Base-by-base conservation (phyloP, 2,113 vertebrate genomes). In the Hemibagrus wyckioides region DNA sequence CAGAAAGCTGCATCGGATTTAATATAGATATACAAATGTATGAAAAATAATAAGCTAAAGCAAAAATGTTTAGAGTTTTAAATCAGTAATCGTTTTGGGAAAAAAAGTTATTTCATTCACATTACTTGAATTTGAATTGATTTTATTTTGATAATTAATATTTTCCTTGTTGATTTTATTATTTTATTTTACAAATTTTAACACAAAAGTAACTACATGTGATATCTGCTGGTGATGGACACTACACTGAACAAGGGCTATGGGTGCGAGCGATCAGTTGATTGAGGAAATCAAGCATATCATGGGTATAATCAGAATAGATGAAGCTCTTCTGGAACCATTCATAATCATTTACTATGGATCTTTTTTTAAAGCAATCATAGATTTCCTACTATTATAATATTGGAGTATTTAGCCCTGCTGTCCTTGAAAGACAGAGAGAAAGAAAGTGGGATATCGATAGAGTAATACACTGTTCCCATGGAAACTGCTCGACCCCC, bases 401-500 rank as follows among this genome's bases (percentile, higher is more conserved):
- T 85, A 36, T 23, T 15, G 5, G 17, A 44, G 73, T 79, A 79
- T 85, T 63, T 15, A 17, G 30, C n/a, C n/a, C 59, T 67, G 57
- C 48, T 86, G 41, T 54, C 57, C n/a, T 65, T 67, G 59, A 80
- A 76, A 36, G 30, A 28, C 71, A 63, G 83, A 76, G 41, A 10
- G 36, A 77, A 61, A 85, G 75, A 79, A 76, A 80, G 21, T 39
- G 10, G 23, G 83, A 44, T 85, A 85, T 61, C 44, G n/a, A 65
- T 33, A 61, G 28, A 65, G 44, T 80, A 86, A 80, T 67, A 86
- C 80, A 86, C 30, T 33, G 85, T 86, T 86, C 30, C 85, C 75
- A 86, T 86, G 85, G 85, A 80, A 86, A 86, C 85, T 86, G 85
- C 13, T 80, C 30, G 15, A 65, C 75, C 13, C 19, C 69, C 75